Evolutionary conservation across 2,113 vertebrate genomes (phyloP), one percentile per base, ranked within the genome.

Genomic region (Rana temporaria): DNA sequence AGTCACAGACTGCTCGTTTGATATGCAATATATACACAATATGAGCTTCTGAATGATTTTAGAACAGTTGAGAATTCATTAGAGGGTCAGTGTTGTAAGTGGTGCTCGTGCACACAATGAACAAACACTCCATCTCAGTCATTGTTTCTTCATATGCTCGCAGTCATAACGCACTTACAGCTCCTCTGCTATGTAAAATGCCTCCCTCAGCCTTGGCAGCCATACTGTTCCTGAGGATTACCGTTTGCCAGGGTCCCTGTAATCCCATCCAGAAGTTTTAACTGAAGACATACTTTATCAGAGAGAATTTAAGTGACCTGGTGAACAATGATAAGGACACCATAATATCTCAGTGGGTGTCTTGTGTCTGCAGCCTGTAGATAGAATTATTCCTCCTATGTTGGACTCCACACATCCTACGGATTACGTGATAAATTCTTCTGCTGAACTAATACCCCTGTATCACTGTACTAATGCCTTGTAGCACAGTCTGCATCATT

Each of bases 251-350:
- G 55, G 66, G 66, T 24, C 55, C 55, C 55, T 18, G 4, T 79
- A 69, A 79, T 79, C 65, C 9, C 78, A 38, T 60, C 53, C 52
- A 79, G 34, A 59, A 69, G 30, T 60, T 69, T 59, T 59, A 79
- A 57, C 53, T 79, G n/a, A 68, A 18, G 53, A 69, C 53, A 38
- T 68, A 69, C 55, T 79, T 79, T 70, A 79, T 79, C 32, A 69
- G 56, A 60, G 56, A 38, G 14, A 34, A 59, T 60, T 53, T 34
- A 32, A 69, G 52, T 69, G 66, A 79, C 55, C 78, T 60, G 78
- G 55, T 12, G 57, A 57, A 60, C 12, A 60, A 1, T 42, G 65
- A 79, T 79, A 69, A 60, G 48, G 18, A 11, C 9, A 42, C 65
- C 55, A 53, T 48, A 67, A 48, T 79, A 60, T 60, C 55, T 14